Evolutionary conservation across 1,140 invertebrate genomes (phyloP).

Genomic region (Helicorthomorpha holstii): DNA sequence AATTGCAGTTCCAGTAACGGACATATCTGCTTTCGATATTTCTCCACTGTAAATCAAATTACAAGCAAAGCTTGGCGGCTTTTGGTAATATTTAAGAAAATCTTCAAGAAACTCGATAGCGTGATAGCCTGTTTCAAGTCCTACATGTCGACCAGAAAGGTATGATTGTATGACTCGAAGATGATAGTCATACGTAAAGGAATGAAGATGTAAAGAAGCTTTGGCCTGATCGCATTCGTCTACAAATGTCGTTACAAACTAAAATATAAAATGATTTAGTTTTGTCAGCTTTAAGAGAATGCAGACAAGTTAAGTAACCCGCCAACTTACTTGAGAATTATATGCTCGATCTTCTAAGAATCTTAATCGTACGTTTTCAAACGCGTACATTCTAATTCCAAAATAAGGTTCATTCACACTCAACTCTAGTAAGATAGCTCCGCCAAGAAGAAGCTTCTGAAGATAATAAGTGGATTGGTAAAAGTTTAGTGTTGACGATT

Average conservation of each 20-base stretch:
- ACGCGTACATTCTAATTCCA: constrained; percentile 46
- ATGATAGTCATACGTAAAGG: constrained; percentile 77
- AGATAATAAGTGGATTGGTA: constrained; percentile 36
- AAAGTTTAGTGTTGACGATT: too few species aligned
- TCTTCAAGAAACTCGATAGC: constrained; percentile 60
- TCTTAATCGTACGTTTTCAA: constrained; percentile 45
- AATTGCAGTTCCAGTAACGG: constrained; percentile 43
- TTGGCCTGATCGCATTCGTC: constrained; percentile 62
- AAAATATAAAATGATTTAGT: constrained; percentile 19
- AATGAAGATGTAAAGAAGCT: constrained; percentile 56
- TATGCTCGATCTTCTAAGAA: constrained; percentile 5
- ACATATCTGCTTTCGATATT: constrained; percentile 38
- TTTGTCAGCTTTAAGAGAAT: too few species aligned
- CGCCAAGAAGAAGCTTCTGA: constrained; percentile 48
- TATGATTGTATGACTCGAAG: constrained; percentile 53
- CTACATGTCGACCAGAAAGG: constrained; percentile 40
- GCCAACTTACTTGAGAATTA: constrained; percentile 23
- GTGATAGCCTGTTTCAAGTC: constrained; percentile 51
- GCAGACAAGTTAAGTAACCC: too few species aligned
- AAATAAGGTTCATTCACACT: constrained; percentile 56
- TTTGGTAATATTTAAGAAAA: constrained; percentile 66
- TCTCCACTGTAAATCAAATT: constrained; percentile 52
- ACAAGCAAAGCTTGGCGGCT: constrained; percentile 62
- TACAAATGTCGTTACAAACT: constrained; percentile 51
- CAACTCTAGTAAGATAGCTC: constrained; percentile 48